phyloP scores from a whole-genome alignment of 2,797 vertebrate species.

The Rhabdophis nuchalis region DNA sequence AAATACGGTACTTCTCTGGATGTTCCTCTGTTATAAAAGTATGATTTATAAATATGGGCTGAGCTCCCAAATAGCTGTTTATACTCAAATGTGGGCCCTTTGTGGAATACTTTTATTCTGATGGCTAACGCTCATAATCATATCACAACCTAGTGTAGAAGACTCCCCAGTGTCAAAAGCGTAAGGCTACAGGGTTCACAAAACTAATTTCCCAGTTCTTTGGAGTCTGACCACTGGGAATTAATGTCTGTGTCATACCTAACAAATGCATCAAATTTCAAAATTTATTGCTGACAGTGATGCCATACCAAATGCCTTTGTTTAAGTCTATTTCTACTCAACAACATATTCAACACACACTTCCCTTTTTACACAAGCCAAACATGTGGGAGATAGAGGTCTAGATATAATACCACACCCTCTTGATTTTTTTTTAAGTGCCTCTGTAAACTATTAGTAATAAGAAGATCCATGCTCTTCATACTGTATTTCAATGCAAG shows the following conservation, averaged over 20 bases:
- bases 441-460: background rate
- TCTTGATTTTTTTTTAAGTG: background rate
- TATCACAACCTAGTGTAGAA: background rate
- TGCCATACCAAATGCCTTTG: background rate
- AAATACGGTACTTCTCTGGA: background rate
- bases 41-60: background rate
- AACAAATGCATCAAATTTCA: background rate
- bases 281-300: background rate
- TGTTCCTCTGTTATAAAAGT: background rate
- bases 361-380: background rate
- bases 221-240: background rate
- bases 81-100: background rate
- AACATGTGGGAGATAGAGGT: background rate
- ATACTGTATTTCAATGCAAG: background rate
- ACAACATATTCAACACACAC: background rate
- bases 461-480: background rate
- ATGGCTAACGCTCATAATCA: background rate
- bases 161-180: background rate
- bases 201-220: background rate
- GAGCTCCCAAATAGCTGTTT: background rate
- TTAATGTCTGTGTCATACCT: background rate
- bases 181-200: background rate
- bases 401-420: background rate
- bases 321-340: background rate
- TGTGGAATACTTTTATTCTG: background rate